A percentile compares a stretch with the other conserved stretches of the same genome.
Conservation (phyloP, 1,140 invertebrate genomes). For the Sminthurinus signatus region DNA sequence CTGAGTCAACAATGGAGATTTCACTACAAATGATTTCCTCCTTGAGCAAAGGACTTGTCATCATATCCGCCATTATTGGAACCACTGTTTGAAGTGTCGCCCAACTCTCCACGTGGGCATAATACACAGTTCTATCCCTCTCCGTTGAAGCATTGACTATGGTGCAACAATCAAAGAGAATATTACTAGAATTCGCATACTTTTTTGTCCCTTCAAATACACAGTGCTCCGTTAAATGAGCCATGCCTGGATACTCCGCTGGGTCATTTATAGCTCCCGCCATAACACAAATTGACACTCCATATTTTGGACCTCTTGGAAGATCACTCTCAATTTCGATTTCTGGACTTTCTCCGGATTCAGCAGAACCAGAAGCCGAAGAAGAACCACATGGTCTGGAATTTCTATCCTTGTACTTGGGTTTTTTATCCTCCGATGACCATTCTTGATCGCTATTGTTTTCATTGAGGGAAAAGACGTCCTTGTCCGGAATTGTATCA, state of each 20-base stretch:
- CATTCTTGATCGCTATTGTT: no score
- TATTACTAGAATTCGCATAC: neutral
- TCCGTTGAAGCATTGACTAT: neutral
- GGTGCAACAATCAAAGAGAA: neutral
- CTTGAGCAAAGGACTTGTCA: neutral
- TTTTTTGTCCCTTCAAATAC: slow-evolving; percentile 12
- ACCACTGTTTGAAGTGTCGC: neutral
- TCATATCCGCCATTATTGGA: neutral
- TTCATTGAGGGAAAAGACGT: neutral
- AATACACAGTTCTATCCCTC: slow-evolving; percentile 2
- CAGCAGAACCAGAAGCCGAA: neutral
- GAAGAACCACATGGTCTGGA: neutral
- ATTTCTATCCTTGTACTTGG: no score
- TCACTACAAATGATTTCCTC: neutral
- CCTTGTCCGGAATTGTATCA: neutral
- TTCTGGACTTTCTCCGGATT: neutral
- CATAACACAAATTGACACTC: slow-evolving; percentile 4
- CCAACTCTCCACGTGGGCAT: neutral
- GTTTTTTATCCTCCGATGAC: no score
- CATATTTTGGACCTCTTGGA: no score
- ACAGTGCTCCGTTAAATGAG: slow-evolving; percentile 15
- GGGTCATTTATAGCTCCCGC: slow-evolving; percentile 16
- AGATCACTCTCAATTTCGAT: neutral
- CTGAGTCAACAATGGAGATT: slow-evolving; percentile 9
- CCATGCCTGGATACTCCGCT: slow-evolving; percentile 1